These are phyloP conservation scores for Cygnus buccinator DNA, from an alignment of 2,113 vertebrate species.

Conservation along the genomic window DNA sequence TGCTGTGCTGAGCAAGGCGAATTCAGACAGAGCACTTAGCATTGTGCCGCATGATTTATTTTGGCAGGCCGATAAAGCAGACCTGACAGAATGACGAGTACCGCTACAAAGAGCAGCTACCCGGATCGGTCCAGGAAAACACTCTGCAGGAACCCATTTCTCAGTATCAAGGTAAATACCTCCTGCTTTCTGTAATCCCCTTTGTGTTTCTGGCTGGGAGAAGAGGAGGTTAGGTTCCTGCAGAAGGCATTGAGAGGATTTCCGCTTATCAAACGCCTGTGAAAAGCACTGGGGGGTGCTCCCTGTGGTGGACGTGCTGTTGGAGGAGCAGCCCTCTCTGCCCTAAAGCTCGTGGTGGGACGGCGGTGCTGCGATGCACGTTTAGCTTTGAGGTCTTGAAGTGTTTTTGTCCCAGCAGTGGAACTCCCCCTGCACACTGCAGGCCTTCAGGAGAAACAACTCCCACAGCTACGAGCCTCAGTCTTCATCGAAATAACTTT, in stretches of 20 bases:
- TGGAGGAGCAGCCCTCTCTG: accelerated
- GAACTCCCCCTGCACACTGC: background rate
- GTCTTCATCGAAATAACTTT: background rate
- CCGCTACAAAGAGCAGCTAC: background rate
- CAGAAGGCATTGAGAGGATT: background rate
- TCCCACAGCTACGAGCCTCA: background rate
- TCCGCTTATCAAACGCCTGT: accelerated
- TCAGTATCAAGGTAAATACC: slow-evolving; percentile 57
- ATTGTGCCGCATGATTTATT: background rate
- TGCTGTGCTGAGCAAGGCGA: background rate
- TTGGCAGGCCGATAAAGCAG: background rate
- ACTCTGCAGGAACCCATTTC: background rate
- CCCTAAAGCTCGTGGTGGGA: background rate
- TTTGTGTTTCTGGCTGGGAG: accelerated
- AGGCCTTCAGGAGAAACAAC: background rate
- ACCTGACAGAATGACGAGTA: background rate
- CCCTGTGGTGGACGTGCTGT: accelerated
- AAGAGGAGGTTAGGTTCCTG: background rate
- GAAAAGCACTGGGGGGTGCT: background rate
- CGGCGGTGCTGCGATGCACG: accelerated
- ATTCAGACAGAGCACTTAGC: background rate
- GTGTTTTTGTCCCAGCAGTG: background rate
- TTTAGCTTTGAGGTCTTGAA: background rate
- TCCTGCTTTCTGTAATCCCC: too few relatives aligned
- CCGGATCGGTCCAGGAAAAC: accelerated